Base-by-base conservation (phyloP, 2,888 invertebrate genomes). In the Noctuana brunneofusca region DNA sequence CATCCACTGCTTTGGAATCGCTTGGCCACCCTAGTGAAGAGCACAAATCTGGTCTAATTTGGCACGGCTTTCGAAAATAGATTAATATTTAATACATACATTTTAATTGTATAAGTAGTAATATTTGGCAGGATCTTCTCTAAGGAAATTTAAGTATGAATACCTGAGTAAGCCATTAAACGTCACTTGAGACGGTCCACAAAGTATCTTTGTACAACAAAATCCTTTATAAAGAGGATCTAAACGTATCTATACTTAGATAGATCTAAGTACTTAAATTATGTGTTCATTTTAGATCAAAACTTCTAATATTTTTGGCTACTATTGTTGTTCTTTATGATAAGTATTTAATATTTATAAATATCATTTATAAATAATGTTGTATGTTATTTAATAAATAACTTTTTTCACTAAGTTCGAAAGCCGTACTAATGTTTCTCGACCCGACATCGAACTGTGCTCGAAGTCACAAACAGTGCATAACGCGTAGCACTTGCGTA, bases 11-110 rank as follows among this genome's bases (percentile, higher is more conserved):
- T 85, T 86, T 76, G 78, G 27, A 80, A 76, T 76, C 76, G 86
- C 85, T 86, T 87, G 83, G 82, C 78, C 78, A 75, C 75, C 81
- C 79, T 86, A 84, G 81, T 74, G 69, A 71, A 66, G 68, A 84
- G 85, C 86, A 86, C 86, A 64, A n/a, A 69, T 74, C 18, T 1
- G 46, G 18, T 30, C 43, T 67, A 55, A 50, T 52, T 64, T 68
- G 69, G 64, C 70, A 67, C 69, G 68, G 71, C 69, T 75, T 66
- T 52, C 52, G 24, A 50, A 43, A 18, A 43, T 35, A 3, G 35
- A 12, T 35, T 11, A 12, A 12, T n/a, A n/a, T n/a, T n/a, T n/a
- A n/a, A n/a, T n/a, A n/a, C n/a, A n/a, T n/a, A n/a, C n/a, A n/a
- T n/a, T n/a, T n/a, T n/a, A n/a, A n/a, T n/a, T n/a, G n/a, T n/a